Conservation (phyloP, 2,113 vertebrate species). For the Caranx ignobilis region DNA sequence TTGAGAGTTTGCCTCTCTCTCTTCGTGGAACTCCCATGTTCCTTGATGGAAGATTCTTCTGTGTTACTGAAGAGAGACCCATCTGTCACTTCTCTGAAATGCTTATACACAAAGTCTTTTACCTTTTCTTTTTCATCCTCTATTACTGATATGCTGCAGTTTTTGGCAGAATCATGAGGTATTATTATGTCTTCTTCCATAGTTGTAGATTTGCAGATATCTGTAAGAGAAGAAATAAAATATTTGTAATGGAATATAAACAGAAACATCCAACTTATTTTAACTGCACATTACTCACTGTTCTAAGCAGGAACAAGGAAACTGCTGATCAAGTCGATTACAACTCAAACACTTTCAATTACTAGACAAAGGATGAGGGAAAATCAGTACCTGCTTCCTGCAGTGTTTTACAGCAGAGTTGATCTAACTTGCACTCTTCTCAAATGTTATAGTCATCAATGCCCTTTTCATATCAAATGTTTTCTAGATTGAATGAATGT, state of each 20-base stretch:
- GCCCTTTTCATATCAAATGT: too few relatives aligned
- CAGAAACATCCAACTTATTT: neutral
- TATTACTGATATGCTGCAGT: slow-evolving; percentile 61
- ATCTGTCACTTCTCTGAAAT: slow-evolving; percentile 71
- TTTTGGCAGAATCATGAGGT: slow-evolving; percentile 73
- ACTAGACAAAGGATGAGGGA: too few relatives aligned
- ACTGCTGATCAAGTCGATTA: neutral
- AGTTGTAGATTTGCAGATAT: slow-evolving; percentile 53
- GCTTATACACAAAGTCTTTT: slow-evolving; percentile 72
- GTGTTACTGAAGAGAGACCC: slow-evolving; percentile 59
- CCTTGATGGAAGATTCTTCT: slow-evolving; percentile 67
- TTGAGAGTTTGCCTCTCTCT: slow-evolving; percentile 81
- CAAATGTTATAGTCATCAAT: too few relatives aligned
- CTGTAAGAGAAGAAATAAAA: slow-evolving; percentile 64
- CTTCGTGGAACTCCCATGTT: slow-evolving; percentile 63
- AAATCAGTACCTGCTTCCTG: too few relatives aligned
- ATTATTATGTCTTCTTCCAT: slow-evolving; percentile 81
- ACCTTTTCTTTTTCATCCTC: slow-evolving; percentile 74
- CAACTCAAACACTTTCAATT: too few relatives aligned
- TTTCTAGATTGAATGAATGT: too few relatives aligned
- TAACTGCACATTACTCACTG: neutral
- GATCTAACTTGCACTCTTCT: too few relatives aligned
- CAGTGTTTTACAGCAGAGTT: too few relatives aligned
- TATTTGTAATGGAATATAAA: neutral
- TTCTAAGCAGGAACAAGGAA: neutral